A percentile compares a stretch with the other conserved stretches of the same genome.
phyloP scores from a whole-genome alignment of 2,888 invertebrate species.

The Spisula solida region DNA sequence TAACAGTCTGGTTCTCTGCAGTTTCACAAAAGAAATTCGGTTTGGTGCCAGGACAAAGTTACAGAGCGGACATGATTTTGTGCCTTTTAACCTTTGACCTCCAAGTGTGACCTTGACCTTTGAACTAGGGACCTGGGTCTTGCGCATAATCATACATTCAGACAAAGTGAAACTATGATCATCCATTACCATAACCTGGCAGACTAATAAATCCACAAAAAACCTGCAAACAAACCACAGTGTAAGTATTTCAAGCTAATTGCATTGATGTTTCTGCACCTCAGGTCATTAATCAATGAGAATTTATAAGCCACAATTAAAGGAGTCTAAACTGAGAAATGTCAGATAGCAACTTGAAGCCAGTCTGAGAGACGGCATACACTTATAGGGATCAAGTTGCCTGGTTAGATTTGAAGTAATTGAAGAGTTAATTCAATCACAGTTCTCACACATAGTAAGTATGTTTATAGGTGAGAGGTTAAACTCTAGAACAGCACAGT shows the following conservation, averaged over 20 bases:
- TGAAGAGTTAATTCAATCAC: conserved; percentile 11
- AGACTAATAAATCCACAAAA: background rate
- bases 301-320: conserved; percentile 12
- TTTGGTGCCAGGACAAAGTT: no score
- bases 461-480: background rate
- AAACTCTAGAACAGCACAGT: background rate
- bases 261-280: conserved; percentile 2
- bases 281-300: background rate
- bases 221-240: background rate
- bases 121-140: no score
- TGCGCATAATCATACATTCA: no score
- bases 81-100: no score
- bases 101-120: no score
- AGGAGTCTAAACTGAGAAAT: background rate
- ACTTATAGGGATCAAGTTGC: conserved; percentile 1
- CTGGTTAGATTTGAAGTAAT: background rate
- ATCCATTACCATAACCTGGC: background rate
- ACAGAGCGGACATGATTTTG: no score
- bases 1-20: no score
- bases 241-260: background rate
- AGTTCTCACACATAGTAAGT: background rate
- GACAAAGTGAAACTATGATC: background rate
- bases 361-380: conserved; percentile 12
- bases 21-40: no score
- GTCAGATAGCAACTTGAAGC: background rate